Evolutionary conservation across 2,797 vertebrate genomes (phyloP), one percentile per base, ranked within the genome.

Genomic region (Trematocara caparti): DNA sequence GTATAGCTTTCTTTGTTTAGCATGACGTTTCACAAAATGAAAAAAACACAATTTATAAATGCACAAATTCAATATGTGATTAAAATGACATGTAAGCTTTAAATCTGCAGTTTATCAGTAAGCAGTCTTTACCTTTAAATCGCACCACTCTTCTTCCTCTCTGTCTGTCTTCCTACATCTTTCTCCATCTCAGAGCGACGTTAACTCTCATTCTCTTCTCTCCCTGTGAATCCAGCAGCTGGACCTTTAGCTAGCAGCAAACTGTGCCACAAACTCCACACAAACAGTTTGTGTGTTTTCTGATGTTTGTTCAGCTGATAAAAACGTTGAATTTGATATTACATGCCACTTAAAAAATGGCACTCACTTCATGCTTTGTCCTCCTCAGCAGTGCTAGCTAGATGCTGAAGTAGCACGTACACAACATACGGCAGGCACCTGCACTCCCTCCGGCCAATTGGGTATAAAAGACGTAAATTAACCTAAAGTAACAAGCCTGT

Each of bases 371-470:
- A 12, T 34, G 30, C 17, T n/a, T 59, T 0, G 15, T 59, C 55
- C 55, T 59, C 55, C 2, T 34, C 55, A n/a, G 17, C n/a, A 34
- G 30, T 4, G 6, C 15, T n/a, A 34, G 30, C 4, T 34, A 34
- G 0, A 59, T 59, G 30, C 55, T 34, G 17, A 59, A 59, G 55
- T 34, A 59, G 53, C 53, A 32, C 1, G 8, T 11, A 57, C 30
- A 34, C 55, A 57, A 57, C 30, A 34, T 57, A 57, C 0, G 1
- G 3, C 2, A 0, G 0, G 30, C 30, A 57, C 55, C 55, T 57
- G 30, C 30, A 0, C 55, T 34, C 8, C 30, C 9, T 34, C 55
- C 0, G 1, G 30, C 55, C 30, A 59, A 32, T 10, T 57, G 53
- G 3, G 30, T 34, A 57, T 32, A 32, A 59, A n/a, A n/a, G 30